These are phyloP conservation scores for Thymelicus lineola DNA, from an alignment of 2,888 invertebrate species.

Conservation along the genomic window DNA sequence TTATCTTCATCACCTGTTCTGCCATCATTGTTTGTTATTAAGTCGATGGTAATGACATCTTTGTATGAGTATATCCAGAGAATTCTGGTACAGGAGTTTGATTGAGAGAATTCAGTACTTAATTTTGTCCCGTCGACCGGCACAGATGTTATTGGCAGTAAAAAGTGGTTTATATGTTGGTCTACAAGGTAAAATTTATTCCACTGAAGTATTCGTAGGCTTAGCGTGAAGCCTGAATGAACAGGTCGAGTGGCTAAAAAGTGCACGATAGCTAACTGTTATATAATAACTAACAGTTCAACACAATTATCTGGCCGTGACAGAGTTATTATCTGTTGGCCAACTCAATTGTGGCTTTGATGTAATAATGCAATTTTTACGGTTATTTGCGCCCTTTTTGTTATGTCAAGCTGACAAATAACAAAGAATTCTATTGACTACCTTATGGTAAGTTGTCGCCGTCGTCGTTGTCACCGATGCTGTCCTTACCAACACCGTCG, in stretches of 20 bases:
- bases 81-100: too few species aligned
- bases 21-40: too few species aligned
- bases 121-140: too few species aligned
- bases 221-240: slow-evolving; percentile 30
- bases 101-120: not conserved
- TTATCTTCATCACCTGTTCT: too few species aligned
- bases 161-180: slow-evolving; percentile 22
- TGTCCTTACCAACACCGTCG: too few species aligned
- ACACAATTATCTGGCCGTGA: slow-evolving; percentile 26
- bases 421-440: not conserved
- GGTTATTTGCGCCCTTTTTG: not conserved
- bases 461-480: too few species aligned
- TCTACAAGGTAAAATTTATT: not conserved
- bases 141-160: slow-evolving; percentile 10
- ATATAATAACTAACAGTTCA: slow-evolving; percentile 15
- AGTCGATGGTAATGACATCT: too few species aligned
- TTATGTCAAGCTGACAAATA: too few species aligned
- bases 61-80: too few species aligned
- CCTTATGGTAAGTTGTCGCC: not conserved
- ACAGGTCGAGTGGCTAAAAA: slow-evolving; percentile 21
- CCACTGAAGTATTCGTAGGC: slow-evolving; percentile 16
- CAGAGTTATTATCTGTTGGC: slow-evolving; percentile 9
- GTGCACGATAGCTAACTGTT: slow-evolving; percentile 26
- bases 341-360: slow-evolving; percentile 15
- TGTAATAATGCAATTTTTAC: not conserved